These are phyloP conservation scores for Aselliscus stoliczkanus DNA, from an alignment of 2,797 vertebrate species.

Conservation along the genomic window DNA sequence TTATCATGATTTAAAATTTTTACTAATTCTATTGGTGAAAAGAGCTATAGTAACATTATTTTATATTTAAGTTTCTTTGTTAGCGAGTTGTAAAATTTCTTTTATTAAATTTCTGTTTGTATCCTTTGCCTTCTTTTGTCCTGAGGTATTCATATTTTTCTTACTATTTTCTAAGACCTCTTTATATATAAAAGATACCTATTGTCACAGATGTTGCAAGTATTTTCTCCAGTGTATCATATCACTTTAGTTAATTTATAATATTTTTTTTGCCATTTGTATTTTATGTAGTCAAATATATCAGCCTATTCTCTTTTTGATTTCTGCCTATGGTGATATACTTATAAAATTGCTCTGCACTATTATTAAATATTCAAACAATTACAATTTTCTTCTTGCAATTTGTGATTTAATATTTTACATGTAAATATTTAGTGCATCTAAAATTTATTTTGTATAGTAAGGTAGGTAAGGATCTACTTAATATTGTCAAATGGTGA, in stretches of 20 bases:
- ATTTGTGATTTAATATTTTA: not conserved
- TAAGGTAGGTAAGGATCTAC: not conserved
- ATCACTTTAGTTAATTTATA: not conserved
- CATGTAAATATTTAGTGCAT: not conserved
- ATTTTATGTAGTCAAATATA: not conserved
- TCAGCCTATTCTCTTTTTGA: not conserved
- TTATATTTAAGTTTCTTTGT: not conserved
- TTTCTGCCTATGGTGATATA: not conserved
- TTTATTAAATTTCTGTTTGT: not conserved
- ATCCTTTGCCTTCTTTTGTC: not conserved
- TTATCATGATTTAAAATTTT: not conserved
- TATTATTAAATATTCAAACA: not conserved
- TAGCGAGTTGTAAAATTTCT: not conserved
- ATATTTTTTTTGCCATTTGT: not conserved
- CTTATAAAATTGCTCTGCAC: not conserved
- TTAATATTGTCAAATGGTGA: not conserved
- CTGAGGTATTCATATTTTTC: not conserved
- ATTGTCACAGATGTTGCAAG: not conserved
- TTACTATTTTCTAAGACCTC: not conserved
- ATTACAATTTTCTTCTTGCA: not conserved
- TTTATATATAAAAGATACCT: not conserved
- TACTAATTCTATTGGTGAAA: not conserved
- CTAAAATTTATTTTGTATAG: not conserved
- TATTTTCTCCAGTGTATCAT: not conserved
- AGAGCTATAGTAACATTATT: not conserved